phyloP scores from a whole-genome alignment of 2,888 invertebrate genomes.

The Leptarthrus brevirostris region DNA sequence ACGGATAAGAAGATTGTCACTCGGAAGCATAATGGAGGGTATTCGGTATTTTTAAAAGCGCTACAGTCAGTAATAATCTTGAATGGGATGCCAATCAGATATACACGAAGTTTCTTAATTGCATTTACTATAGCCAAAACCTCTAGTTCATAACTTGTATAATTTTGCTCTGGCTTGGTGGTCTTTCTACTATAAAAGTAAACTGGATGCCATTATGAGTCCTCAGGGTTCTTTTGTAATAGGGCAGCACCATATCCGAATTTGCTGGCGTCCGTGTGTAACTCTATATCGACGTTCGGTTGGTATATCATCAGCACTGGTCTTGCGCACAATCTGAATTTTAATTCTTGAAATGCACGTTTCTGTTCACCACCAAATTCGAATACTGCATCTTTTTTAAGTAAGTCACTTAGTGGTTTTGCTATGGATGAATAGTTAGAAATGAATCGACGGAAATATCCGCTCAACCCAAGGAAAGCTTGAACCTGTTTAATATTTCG shows the following conservation, averaged over 20 bases:
- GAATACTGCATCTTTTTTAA: too few relatives aligned
- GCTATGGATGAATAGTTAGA: not conserved
- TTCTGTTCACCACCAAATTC: not conserved
- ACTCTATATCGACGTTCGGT: too few relatives aligned
- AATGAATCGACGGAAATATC: constrained; percentile 23
- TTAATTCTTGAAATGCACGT: not conserved
- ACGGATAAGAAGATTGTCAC: too few relatives aligned
- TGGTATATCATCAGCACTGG: constrained; percentile 4
- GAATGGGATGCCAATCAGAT: not conserved
- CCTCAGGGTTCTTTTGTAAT: too few relatives aligned
- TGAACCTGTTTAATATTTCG: not conserved
- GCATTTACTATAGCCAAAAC: too few relatives aligned
- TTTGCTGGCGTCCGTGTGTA: constrained; percentile 11
- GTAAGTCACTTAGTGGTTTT: not conserved
- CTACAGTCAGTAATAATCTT: constrained; percentile 1
- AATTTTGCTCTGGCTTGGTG: too few relatives aligned
- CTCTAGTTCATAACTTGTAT: too few relatives aligned
- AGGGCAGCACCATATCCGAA: not conserved
- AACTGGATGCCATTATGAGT: too few relatives aligned
- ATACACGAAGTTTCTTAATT: too few relatives aligned
- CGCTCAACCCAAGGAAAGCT: not conserved
- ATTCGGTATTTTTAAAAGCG: not conserved
- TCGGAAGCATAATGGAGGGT: not conserved
- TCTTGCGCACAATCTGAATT: not conserved
- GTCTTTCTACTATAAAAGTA: too few relatives aligned